These are phyloP conservation scores for Thecocarcelia acutangulata DNA, from an alignment of 2,888 invertebrate genomes.

Conservation along the genomic window DNA sequence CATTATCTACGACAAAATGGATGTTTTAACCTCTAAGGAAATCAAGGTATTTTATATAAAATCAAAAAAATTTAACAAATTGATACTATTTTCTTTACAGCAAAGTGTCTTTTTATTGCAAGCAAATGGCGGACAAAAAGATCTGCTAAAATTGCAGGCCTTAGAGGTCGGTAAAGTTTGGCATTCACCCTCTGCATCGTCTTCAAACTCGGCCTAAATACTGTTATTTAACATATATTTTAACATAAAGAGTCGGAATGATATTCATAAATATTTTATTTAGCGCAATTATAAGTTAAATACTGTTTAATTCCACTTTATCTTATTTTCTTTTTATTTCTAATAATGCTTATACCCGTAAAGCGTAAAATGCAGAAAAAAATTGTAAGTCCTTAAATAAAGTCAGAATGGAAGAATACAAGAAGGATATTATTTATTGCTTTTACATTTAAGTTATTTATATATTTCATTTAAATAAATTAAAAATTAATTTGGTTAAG, in stretches of 20 bases:
- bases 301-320: too few species aligned
- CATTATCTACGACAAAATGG: constrained; percentile 97
- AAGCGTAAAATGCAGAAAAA: too few species aligned
- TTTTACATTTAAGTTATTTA: too few species aligned
- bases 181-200: constrained; percentile 55
- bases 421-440: too few species aligned
- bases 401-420: too few species aligned
- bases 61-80: background rate
- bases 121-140: constrained; percentile 87
- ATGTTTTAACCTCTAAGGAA: constrained; percentile 82
- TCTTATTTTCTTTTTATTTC: too few species aligned
- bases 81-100: constrained; percentile 77
- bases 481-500: too few species aligned
- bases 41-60: constrained; percentile 75
- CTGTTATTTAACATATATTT: constrained; percentile 7
- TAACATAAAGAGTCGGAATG: background rate
- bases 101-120: constrained; percentile 92
- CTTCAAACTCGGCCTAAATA: constrained; percentile 44
- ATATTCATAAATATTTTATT: too few species aligned
- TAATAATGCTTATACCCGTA: too few species aligned
- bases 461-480: too few species aligned
- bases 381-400: too few species aligned
- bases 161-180: constrained; percentile 76
- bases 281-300: too few species aligned
- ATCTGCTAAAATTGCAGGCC: constrained; percentile 79